A percentile compares a stretch with the other conserved stretches of the same genome.
Conservation (phyloP, 1,140 invertebrate genomes). For the Anastrepha ludens region DNA sequence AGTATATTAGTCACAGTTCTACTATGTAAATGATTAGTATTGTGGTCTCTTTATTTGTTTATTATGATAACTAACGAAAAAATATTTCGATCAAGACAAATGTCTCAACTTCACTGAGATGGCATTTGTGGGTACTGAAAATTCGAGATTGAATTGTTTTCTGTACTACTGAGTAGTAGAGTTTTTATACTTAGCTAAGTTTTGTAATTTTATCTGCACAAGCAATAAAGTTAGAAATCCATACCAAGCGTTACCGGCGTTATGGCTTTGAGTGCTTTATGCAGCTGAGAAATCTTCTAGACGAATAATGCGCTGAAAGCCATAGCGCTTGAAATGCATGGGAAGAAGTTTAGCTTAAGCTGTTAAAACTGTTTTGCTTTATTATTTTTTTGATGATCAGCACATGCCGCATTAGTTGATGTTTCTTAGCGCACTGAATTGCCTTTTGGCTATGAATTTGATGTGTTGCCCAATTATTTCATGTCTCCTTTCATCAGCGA, state of each 20-base stretch:
- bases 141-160: background rate
- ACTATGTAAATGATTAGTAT: background rate
- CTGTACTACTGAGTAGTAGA: background rate
- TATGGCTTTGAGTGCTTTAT: too few relatives aligned
- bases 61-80: slow-evolving; percentile 12
- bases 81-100: background rate
- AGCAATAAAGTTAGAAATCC: background rate
- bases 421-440: too few relatives aligned
- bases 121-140: too few relatives aligned
- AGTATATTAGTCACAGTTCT: slow-evolving; percentile 14
- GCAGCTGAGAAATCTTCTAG: background rate
- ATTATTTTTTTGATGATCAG: background rate
- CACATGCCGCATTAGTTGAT: too few relatives aligned
- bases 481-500: too few relatives aligned
- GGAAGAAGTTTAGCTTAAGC: too few relatives aligned
- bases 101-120: background rate
- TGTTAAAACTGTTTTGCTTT: background rate
- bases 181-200: too few relatives aligned
- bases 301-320: too few relatives aligned
- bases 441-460: too few relatives aligned
- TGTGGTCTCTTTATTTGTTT: slow-evolving; percentile 9
- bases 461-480: too few relatives aligned
- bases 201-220: background rate
- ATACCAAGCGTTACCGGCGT: too few relatives aligned
- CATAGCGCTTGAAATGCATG: too few relatives aligned